Base-by-base conservation (phyloP, 2,888 invertebrate species). In the Standfussiana lucernea region DNA sequence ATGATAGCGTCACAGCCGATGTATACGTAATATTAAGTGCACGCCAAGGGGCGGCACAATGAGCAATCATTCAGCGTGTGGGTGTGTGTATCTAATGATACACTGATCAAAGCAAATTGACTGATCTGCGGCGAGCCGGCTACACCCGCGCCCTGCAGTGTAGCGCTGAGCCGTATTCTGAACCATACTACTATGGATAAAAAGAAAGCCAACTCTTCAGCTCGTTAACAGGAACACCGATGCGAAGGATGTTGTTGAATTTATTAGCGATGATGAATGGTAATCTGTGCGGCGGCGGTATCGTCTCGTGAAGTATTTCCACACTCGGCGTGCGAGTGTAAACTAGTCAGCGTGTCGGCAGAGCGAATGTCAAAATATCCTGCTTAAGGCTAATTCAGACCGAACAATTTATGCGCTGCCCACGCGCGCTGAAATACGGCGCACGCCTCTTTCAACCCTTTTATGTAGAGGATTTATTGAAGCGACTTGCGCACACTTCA, bases 391-490 rank as follows among this genome's bases (percentile, higher is more conserved):
- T 95, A 95, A 95, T 96, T 94, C 93, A 91, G 92, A 92, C 89
- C 90, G 93, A 92, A 92, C 92, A 94, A 95, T 95, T 96, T 96
- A 96, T 95, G 94, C 88, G 88, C 94, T 90, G 92, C 94, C 95
- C 94, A 95, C 95, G 94, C 92, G 86, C 90, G 91, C 93, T 95
- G 93, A 95, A 95, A 95, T 95, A 95, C 92, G 91, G 93, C 93
- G 93, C 92, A 93, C 93, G 94, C 93, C 92, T 93, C 93, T 93
- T 94, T 93, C 93, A 92, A 93, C 94, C 96, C 96, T 95, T 95
- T 95, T 95, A 95, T 93, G 95, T 93, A 91, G 83, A 93, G 91
- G 93, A 96, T 96, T 95, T 96, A 96, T 96, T 93, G 92, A 93
- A 92, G 92, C 89, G 92, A 92, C 92, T 92, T 88, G 92, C 87